A percentile compares a stretch with the other conserved stretches of the same genome.
These are phyloP conservation scores for Sitobion miscanthi DNA, from an alignment of 1,140 invertebrate genomes.

Conservation along the genomic window DNA sequence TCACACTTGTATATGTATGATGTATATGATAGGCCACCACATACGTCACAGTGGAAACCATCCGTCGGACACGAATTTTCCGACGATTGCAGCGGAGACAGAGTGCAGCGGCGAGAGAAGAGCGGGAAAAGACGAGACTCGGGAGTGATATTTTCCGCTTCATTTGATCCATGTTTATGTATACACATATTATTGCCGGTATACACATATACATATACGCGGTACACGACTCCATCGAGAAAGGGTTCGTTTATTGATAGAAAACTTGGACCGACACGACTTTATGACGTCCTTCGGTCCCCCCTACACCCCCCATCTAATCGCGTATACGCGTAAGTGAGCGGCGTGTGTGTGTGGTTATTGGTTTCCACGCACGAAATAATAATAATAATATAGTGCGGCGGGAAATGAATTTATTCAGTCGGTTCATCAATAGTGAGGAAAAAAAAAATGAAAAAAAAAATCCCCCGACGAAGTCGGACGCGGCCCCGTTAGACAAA, in stretches of 20 bases:
- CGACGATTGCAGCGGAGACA: background rate
- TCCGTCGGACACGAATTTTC: background rate
- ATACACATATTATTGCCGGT: background rate
- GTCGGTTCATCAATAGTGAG: background rate
- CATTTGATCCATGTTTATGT: background rate
- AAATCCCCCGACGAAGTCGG: background rate
- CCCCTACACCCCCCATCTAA: background rate
- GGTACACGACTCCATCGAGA: background rate
- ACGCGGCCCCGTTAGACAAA: background rate
- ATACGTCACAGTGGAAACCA: background rate
- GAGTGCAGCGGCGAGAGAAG: background rate
- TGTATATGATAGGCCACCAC: background rate
- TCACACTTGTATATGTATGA: background rate
- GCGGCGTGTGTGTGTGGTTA: background rate
- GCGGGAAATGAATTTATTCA: background rate
- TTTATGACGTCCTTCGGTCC: background rate
- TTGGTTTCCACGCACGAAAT: conserved; percentile 1
- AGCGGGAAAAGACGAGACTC: conserved; percentile 19
- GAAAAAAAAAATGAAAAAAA: background rate
- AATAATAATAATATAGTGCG: conserved; percentile 1
- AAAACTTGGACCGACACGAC: conserved; percentile 30
- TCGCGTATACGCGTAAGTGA: background rate
- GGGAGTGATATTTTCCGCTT: conserved; percentile 28
- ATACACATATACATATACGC: background rate
- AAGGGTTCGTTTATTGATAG: conserved; percentile 39